phyloP scores from a whole-genome alignment of 2,888 invertebrate genomes.

The Aromia moschata region DNA sequence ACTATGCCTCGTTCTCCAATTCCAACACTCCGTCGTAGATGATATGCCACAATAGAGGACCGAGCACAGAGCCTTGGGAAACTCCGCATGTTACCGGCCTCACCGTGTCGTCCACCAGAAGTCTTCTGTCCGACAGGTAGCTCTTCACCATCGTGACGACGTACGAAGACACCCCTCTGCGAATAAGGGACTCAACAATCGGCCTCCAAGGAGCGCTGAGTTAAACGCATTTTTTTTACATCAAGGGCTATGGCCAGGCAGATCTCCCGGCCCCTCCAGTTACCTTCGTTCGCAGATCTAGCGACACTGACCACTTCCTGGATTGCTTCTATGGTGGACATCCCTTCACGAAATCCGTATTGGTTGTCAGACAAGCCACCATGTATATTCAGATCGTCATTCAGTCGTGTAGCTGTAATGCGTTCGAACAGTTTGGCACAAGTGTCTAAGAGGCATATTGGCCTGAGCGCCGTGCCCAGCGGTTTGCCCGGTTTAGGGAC shows the following conservation, averaged over 20 bases:
- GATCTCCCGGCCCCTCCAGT: conserved; percentile 14
- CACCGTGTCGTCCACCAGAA: not conserved
- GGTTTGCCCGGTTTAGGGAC: not conserved
- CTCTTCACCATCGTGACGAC: conserved; percentile 11
- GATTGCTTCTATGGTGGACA: conserved; percentile 9
- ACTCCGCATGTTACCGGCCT: conserved; percentile 16
- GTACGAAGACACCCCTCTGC: conserved; percentile 2
- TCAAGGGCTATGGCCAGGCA: conserved; percentile 12
- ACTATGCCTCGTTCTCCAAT: not conserved
- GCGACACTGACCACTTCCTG: not conserved
- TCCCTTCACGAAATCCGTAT: conserved; percentile 6
- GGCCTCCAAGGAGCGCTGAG: conserved; percentile 17
- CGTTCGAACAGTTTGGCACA: not conserved
- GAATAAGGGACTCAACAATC: conserved; percentile 18
- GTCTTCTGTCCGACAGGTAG: not conserved
- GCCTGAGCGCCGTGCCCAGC: not conserved
- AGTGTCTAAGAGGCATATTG: not conserved
- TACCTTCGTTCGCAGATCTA: not conserved
- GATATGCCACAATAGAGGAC: conserved; percentile 27
- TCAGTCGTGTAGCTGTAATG: not conserved
- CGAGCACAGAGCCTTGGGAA: conserved; percentile 33
- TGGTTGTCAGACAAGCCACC: not conserved
- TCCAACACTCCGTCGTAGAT: conserved; percentile 26
- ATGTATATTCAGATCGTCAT: not conserved
- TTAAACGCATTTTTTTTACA: conserved; percentile 23